Evolutionary conservation across 1,140 invertebrate species (phyloP).

Genomic region (Lepidotrigona ventralis): DNA sequence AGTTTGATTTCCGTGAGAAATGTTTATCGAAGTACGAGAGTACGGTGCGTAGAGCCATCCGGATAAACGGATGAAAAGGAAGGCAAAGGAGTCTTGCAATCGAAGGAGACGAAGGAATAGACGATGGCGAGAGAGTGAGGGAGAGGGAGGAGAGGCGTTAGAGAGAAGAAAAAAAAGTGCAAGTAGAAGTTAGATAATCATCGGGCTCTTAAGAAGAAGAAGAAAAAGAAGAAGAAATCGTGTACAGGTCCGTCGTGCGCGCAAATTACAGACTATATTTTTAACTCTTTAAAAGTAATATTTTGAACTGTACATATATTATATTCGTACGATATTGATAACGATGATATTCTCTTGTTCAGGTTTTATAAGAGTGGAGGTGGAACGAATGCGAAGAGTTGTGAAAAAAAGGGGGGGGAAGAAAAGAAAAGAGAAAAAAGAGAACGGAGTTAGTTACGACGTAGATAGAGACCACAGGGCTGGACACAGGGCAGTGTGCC

Average conservation of each 20-base stretch:
- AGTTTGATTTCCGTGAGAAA: no score
- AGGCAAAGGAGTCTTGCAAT: no score
- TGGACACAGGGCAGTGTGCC: slow-evolving; percentile 54
- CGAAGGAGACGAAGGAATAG: background rate
- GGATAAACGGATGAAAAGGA: background rate
- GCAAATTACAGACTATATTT: slow-evolving; percentile 80
- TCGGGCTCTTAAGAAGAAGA: slow-evolving; percentile 49
- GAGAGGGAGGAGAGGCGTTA: slow-evolving; percentile 29
- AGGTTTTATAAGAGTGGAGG: slow-evolving; percentile 66
- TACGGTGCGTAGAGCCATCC: slow-evolving; percentile 3
- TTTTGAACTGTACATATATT: slow-evolving; percentile 74
- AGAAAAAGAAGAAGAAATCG: background rate
- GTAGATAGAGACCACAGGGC: slow-evolving; percentile 46
- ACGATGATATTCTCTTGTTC: slow-evolving; percentile 73
- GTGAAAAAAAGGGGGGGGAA: slow-evolving; percentile 12
- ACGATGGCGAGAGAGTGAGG: background rate
- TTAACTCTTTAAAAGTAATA: slow-evolving; percentile 79
- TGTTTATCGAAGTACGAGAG: background rate
- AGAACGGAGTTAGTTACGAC: slow-evolving; percentile 12
- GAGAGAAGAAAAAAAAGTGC: slow-evolving; percentile 40
- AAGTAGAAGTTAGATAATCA: slow-evolving; percentile 57
- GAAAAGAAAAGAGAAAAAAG: slow-evolving; percentile 31
- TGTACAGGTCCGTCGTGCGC: slow-evolving; percentile 77
- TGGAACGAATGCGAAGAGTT: slow-evolving; percentile 24
- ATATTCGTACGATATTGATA: slow-evolving; percentile 72